These are phyloP conservation scores for Myotis myotis DNA, from an alignment of 2,797 vertebrate species.

Conservation along the genomic window DNA sequence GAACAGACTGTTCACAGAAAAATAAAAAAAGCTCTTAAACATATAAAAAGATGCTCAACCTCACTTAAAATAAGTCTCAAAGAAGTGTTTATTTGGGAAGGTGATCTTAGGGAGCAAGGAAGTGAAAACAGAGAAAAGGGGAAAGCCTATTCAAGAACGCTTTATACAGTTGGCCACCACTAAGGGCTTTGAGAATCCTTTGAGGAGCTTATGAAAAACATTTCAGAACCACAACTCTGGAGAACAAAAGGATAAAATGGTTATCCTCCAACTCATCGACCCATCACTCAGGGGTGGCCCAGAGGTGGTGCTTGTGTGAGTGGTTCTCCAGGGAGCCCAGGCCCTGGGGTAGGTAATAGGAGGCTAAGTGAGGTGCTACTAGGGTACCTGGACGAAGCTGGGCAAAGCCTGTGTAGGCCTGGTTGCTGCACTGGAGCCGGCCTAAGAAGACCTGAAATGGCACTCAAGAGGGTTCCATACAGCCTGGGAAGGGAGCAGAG, in stretches of 20 bases:
- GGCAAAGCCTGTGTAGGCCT: background rate
- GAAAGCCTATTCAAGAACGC: background rate
- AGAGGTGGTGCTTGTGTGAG: background rate
- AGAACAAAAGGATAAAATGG: background rate
- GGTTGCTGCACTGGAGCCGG: background rate
- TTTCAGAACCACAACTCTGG: too few relatives aligned
- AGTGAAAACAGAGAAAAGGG: background rate
- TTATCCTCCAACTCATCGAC: background rate
- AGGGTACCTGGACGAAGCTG: accelerated
- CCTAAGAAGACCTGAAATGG: too few relatives aligned
- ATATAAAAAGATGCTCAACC: background rate
- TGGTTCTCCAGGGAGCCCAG: background rate
- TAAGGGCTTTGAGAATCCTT: background rate
- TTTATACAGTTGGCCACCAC: background rate
- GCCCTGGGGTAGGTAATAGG: background rate
- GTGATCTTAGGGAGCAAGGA: background rate
- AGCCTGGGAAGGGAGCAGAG: background rate
- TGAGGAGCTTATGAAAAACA: background rate
- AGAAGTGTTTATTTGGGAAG: background rate
- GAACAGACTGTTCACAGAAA: background rate
- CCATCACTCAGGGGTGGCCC: background rate
- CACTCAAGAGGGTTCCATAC: too few relatives aligned
- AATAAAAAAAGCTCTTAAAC: background rate
- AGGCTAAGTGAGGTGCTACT: background rate
- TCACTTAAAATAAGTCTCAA: background rate